Base-by-base conservation (phyloP, 2,113 vertebrate species). In the Pimephales promelas region DNA sequence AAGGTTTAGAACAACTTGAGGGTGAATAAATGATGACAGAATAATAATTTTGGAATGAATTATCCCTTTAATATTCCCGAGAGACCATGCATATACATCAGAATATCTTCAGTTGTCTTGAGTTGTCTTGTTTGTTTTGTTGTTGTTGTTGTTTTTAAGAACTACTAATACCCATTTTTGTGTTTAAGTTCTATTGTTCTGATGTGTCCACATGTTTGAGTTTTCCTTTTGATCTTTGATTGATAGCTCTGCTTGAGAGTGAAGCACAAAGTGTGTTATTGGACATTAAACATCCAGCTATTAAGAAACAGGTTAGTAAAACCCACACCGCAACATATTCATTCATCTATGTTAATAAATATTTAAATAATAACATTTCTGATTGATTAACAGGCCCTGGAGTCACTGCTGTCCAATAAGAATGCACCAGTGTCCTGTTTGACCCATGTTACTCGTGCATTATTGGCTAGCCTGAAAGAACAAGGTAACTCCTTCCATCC, bases 201-300 rank as follows among this genome's bases (percentile, higher is more conserved):
- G 54, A 56, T 56, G 10, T 59, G 56, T 56, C 20, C 6, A 9
- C 28, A 66, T 66, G 28, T 70, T 70, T 40, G 34, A 40, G 34
- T 40, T 40, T 31, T 81, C 49, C 14, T 76, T n/a, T 49, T 77
- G 16, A 26, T 13, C 5, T 56, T 84, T 85, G 81, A 75, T 86
- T 90, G 87, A 52, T 91, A 99, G 97, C 95, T 87, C 83, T 92
- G 86, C 87, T 98, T 91, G 97, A 98, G 92, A 92, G 85, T 3
- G 97, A 99, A 93, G 95, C 95, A 83, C 96, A 95, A 92, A 94
- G 92, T 49, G 89, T 96, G 82, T 91, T 99, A 88, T 93, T 98
- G 86, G 98, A 99, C 86, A 98, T 99, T 89, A 99, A 97, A 91
- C 97, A 99, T 78, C 97, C 97, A 36, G 96, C 96, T 83, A 95